These are phyloP conservation scores for Elgonia sp. DNA, from an alignment of 2,888 invertebrate genomes.

Conservation along the genomic window DNA sequence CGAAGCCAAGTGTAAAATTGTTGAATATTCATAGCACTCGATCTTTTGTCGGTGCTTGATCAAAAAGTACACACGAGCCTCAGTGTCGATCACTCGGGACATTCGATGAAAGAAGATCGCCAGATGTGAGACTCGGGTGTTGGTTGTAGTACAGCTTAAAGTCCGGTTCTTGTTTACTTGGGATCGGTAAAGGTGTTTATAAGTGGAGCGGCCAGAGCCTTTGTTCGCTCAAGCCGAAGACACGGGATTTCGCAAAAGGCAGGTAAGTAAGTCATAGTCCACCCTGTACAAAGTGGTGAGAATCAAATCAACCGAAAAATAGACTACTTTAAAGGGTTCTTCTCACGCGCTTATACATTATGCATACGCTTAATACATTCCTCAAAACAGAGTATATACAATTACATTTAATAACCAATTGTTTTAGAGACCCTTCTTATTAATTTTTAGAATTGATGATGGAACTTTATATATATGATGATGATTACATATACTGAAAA, in stretches of 20 bases:
- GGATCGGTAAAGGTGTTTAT: conserved; percentile 81
- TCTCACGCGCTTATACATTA: conserved; percentile 47
- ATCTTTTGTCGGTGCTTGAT: conserved; percentile 72
- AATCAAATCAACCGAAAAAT: conserved; percentile 82
- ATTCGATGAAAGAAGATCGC: conserved; percentile 76
- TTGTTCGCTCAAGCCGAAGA: conserved; percentile 80
- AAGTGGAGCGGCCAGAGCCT: conserved; percentile 81
- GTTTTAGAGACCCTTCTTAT: not conserved
- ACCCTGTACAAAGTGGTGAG: conserved; percentile 77
- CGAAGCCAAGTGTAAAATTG: conserved; percentile 69
- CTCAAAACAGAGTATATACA: not conserved
- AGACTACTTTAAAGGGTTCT: conserved; percentile 75
- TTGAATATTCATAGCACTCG: conserved; percentile 74
- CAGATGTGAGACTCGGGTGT: conserved; percentile 78
- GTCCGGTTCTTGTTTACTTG: conserved; percentile 81
- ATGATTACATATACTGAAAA: too few relatives aligned
- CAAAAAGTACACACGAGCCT: conserved; percentile 71
- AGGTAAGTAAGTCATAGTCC: conserved; percentile 75
- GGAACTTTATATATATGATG: too few relatives aligned
- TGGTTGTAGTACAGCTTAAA: conserved; percentile 77
- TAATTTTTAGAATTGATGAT: too few relatives aligned
- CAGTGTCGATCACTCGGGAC: conserved; percentile 74
- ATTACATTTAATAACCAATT: not conserved
- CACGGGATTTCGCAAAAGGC: conserved; percentile 74
- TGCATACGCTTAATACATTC: conserved; percentile 24